Percentiles rank a stretch among this genome's conserved stretches.
Conservation (phyloP, 2,113 vertebrate genomes). For the Sakesphorus luctuosus region DNA sequence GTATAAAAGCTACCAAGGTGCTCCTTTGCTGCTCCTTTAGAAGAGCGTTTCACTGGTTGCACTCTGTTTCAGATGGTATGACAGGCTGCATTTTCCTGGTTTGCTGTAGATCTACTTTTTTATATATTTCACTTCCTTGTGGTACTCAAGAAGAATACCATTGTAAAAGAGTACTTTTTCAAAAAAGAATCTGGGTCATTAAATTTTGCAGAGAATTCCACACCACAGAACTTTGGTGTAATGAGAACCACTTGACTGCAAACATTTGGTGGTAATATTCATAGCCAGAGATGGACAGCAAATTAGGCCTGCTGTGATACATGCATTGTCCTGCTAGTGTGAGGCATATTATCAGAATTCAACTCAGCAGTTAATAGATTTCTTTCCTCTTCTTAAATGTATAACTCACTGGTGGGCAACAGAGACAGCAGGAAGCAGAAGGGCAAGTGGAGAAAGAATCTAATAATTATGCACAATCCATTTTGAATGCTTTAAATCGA, state of each 20-base stretch:
- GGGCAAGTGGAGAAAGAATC: neutral
- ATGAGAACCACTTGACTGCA: slow-evolving; percentile 2
- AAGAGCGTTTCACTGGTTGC: neutral
- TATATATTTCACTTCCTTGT: neutral
- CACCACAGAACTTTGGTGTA: neutral
- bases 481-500: neutral
- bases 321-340: slow-evolving; percentile 8
- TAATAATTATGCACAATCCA: neutral
- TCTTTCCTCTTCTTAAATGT: neutral
- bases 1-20: neutral
- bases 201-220: neutral
- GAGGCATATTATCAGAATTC: slow-evolving; percentile 23
- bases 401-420: neutral
- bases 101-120: neutral
- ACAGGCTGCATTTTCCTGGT: neutral
- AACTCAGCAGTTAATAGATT: neutral
- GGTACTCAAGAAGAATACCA: neutral
- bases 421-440: neutral
- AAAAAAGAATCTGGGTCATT: neutral
- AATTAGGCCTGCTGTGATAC: slow-evolving; percentile 29
- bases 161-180: neutral
- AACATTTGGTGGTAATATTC: neutral
- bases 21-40: neutral
- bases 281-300: neutral
- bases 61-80: neutral